phyloP scores from a whole-genome alignment of 1,140 invertebrate species.

The Cepaea nemoralis region DNA sequence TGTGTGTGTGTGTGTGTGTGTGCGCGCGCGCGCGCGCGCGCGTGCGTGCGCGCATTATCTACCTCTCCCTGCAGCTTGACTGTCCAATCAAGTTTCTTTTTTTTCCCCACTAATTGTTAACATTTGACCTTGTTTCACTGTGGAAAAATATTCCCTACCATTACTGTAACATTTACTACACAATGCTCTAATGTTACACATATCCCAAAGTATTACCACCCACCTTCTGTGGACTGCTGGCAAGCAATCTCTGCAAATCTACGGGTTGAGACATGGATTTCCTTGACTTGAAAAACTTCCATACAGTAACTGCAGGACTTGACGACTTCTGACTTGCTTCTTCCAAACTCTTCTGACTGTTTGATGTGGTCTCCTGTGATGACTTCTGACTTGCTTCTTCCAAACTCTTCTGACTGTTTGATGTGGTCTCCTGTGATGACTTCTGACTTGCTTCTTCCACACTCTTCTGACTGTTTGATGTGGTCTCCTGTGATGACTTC shows the following conservation, averaged over 20 bases:
- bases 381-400: conserved; percentile 46
- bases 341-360: conserved; percentile 27
- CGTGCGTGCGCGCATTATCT: too few relatives aligned
- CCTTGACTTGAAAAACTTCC: conserved; percentile 60
- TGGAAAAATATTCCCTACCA: too few relatives aligned
- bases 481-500: conserved; percentile 45
- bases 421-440: conserved; percentile 42
- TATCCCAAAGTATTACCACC: background rate
- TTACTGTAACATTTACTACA: background rate
- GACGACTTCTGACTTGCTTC: conserved; percentile 45
- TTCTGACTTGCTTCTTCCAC: conserved; percentile 48
- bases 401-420: conserved; percentile 31
- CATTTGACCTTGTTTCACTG: too few relatives aligned
- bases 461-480: conserved; percentile 26
- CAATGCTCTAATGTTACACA: background rate
- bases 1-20: too few relatives aligned
- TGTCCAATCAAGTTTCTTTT: too few relatives aligned
- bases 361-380: conserved; percentile 42
- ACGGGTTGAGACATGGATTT: conserved; percentile 44
- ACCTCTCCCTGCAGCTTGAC: too few relatives aligned
- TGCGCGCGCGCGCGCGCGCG: too few relatives aligned
- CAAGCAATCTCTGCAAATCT: conserved; percentile 46
- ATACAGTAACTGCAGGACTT: conserved; percentile 16
- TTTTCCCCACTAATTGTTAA: too few relatives aligned
- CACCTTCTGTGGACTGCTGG: conserved; percentile 53